Conservation (phyloP, 2,113 vertebrate genomes). For the Ammodytes marinus region DNA sequence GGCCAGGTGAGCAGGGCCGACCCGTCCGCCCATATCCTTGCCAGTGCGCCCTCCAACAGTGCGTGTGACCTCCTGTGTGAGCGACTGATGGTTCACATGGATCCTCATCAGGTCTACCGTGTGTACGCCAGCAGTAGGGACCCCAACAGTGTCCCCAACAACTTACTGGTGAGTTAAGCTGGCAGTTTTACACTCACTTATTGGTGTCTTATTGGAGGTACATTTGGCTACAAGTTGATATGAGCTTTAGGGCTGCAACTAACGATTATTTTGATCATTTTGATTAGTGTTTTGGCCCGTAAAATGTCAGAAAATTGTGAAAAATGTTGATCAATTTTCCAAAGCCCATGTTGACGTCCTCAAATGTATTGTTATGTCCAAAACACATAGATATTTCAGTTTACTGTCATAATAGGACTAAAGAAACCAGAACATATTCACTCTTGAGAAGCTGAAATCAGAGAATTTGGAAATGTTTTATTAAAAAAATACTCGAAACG, state of each 20-base stretch:
- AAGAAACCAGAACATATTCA: too few relatives aligned
- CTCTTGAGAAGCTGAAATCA: too few relatives aligned
- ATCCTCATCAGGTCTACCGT: conserved; percentile 84
- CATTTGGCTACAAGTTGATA: not conserved
- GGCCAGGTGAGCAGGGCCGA: conserved; percentile 50
- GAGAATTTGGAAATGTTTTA: too few relatives aligned
- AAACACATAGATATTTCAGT: too few relatives aligned
- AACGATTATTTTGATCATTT: too few relatives aligned
- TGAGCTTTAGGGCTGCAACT: not conserved
- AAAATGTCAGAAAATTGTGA: too few relatives aligned
- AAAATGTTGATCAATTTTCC: too few relatives aligned
- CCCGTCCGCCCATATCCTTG: conserved; percentile 83
- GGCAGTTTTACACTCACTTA: not conserved
- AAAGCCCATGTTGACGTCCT: too few relatives aligned
- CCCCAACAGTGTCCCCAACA: conserved; percentile 80
- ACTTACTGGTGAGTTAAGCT: conserved; percentile 85
- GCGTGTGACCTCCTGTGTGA: conserved; percentile 93
- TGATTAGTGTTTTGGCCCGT: too few relatives aligned
- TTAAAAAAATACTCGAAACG: too few relatives aligned
- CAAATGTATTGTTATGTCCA: too few relatives aligned
- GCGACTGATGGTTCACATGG: conserved; percentile 83
- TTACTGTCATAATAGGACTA: too few relatives aligned
- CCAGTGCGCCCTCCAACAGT: conserved; percentile 93
- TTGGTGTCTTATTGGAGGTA: not conserved
- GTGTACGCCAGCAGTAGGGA: conserved; percentile 88